Percentiles rank a stretch among this genome's conserved stretches.
phyloP scores from a whole-genome alignment of 1,140 invertebrate genomes.

The Drosophila mojavensis region DNA sequence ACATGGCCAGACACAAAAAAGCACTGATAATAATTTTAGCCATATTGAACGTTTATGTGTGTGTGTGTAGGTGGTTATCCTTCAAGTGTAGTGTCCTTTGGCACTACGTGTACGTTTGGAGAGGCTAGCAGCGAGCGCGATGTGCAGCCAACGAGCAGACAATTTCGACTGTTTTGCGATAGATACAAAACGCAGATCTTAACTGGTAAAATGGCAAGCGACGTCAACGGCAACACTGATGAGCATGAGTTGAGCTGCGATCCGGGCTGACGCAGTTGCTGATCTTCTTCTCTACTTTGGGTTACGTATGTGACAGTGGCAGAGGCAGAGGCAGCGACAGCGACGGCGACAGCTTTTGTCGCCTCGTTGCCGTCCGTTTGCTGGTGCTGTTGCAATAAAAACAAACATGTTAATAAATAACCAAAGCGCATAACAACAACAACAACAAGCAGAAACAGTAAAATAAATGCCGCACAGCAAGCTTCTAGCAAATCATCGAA shows the following conservation, averaged over 20 bases:
- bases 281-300: conserved; percentile 57
- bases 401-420: conserved; percentile 77
- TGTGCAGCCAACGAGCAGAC: conserved; percentile 74
- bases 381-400: conserved; percentile 63
- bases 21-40: conserved; percentile 76
- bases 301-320: conserved; percentile 43
- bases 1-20: conserved; percentile 78
- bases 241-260: conserved; percentile 32
- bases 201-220: conserved; percentile 62
- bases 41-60: conserved; percentile 48
- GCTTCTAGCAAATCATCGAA: conserved; percentile 41
- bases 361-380: conserved; percentile 15
- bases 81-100: conserved; percentile 30
- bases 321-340: conserved; percentile 17
- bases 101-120: conserved; percentile 40
- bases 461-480: background rate
- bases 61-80: conserved; percentile 35
- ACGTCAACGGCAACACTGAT: conserved; percentile 36
- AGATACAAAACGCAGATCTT: conserved; percentile 72
- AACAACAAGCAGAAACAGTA: background rate
- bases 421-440: conserved; percentile 51
- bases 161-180: conserved; percentile 79
- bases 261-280: conserved; percentile 25
- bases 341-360: conserved; percentile 54
- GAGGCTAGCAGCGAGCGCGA: conserved; percentile 56